These are phyloP conservation scores for Epinotia nisella DNA, from an alignment of 2,888 invertebrate genomes.

Conservation along the genomic window DNA sequence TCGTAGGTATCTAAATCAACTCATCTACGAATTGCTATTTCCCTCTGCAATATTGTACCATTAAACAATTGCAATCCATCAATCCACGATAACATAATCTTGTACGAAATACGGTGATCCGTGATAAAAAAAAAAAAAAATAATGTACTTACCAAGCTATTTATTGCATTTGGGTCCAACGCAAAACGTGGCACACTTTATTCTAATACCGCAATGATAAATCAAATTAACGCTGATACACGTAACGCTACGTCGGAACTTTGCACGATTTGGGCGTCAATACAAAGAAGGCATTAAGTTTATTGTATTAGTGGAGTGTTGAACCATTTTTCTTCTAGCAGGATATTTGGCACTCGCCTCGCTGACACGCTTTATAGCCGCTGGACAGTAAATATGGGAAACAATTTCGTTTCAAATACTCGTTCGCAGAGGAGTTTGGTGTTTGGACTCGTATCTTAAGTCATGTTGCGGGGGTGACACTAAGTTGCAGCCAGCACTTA, in stretches of 20 bases:
- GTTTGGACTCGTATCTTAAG: constrained; percentile 18
- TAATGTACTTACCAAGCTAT: no score
- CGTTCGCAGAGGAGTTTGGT: constrained; percentile 35
- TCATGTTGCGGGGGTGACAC: constrained; percentile 4
- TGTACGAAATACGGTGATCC: no score
- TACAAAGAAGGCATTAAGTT: neutral
- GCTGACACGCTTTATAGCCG: constrained; percentile 45
- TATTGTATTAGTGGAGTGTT: neutral
- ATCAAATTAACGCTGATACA: constrained; percentile 41
- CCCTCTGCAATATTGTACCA: no score
- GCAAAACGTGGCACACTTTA: constrained; percentile 22
- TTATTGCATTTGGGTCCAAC: neutral
- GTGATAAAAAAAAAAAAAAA: no score
- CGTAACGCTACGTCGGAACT: constrained; percentile 34
- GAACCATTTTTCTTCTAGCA: neutral
- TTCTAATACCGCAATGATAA: constrained; percentile 41
- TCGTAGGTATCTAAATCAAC: no score
- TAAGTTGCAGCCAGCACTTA: constrained; percentile 18
- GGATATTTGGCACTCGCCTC: constrained; percentile 36
- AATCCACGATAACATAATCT: no score
- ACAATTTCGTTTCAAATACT: constrained; percentile 44
- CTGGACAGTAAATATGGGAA: constrained; percentile 48
- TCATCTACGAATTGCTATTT: no score
- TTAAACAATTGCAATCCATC: no score
- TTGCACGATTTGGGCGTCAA: constrained; percentile 1